Percentiles rank a stretch among this genome's conserved stretches.
Conservation (phyloP, 2,797 vertebrate species). For the Sebastes itinus region DNA sequence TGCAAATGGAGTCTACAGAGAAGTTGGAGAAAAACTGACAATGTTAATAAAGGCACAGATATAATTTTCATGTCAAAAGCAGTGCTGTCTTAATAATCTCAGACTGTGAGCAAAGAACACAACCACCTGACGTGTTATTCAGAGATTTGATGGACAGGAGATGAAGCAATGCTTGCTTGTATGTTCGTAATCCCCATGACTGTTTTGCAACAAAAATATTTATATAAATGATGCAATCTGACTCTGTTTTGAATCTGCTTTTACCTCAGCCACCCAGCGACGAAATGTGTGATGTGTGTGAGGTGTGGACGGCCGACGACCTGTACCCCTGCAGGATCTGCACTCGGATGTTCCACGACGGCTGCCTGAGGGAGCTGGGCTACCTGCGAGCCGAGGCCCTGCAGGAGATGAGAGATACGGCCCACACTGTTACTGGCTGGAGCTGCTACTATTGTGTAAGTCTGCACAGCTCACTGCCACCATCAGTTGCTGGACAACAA, state of each 20-base stretch:
- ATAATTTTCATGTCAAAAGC: not conserved
- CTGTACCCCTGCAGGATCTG: constrained; percentile 93
- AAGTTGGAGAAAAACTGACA: not conserved
- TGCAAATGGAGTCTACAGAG: constrained; percentile 11
- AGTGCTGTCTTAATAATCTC: not conserved
- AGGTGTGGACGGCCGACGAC: constrained; percentile 97
- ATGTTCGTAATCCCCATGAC: not conserved
- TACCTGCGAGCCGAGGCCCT: constrained; percentile 86
- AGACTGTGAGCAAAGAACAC: not conserved
- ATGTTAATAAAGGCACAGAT: not conserved
- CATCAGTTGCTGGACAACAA: not conserved
- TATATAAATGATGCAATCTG: not conserved
- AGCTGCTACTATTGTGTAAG: constrained; percentile 98
- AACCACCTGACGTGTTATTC: not conserved
- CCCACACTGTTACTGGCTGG: constrained; percentile 92
- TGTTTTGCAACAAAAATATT: not conserved
- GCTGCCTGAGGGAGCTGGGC: constrained; percentile 94
- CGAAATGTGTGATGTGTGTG: constrained; percentile 96
- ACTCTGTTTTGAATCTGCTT: not conserved
- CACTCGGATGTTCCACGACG: constrained; percentile 93
- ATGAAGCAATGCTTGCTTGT: not conserved
- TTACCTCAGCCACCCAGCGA: constrained; percentile 85
- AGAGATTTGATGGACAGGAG: not conserved
- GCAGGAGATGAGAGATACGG: constrained; percentile 88
- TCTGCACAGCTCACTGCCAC: constrained; percentile 7